These are phyloP conservation scores for Diorhabda carinulata DNA, from an alignment of 1,140 invertebrate species.

Conservation along the genomic window DNA sequence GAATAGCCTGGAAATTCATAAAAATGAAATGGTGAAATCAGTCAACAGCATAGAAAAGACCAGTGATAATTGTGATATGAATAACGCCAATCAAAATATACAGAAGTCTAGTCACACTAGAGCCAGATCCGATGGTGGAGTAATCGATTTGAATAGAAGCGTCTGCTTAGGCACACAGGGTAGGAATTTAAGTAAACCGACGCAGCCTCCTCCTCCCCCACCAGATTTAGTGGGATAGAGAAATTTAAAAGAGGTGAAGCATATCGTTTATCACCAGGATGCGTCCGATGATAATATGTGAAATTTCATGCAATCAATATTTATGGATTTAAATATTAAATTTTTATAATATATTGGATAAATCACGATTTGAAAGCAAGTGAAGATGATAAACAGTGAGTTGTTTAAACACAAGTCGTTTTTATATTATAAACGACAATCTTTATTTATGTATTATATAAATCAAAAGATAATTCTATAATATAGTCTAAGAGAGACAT, in stretches of 20 bases:
- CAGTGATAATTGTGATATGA: slow-evolving; percentile 19
- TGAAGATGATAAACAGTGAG: too few species aligned
- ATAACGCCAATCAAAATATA: slow-evolving; percentile 22
- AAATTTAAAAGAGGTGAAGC: neutral
- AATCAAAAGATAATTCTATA: too few species aligned
- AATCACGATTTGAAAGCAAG: too few species aligned
- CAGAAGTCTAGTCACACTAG: slow-evolving; percentile 42
- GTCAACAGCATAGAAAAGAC: slow-evolving; percentile 32
- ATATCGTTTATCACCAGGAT: neutral
- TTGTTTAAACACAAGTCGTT: too few species aligned
- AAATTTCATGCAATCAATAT: neutral
- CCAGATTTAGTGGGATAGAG: slow-evolving; percentile 24
- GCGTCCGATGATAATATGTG: neutral
- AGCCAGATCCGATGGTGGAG: slow-evolving; percentile 43
- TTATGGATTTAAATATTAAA: neutral
- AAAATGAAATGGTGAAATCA: slow-evolving; percentile 22
- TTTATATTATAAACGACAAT: too few species aligned
- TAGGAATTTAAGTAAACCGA: slow-evolving; percentile 42
- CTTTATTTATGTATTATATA: too few species aligned
- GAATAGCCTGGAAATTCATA: neutral
- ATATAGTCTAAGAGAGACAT: too few species aligned
- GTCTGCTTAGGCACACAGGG: slow-evolving; percentile 20
- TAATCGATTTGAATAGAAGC: slow-evolving; percentile 33
- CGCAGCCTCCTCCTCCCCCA: slow-evolving; percentile 45
- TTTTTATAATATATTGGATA: too few species aligned